Evolutionary conservation across 37 sponge, comb jelly and placozoan genomes (phyloP), one percentile per base, ranked within the genome.

Genomic region (Tethya wilhelma): DNA sequence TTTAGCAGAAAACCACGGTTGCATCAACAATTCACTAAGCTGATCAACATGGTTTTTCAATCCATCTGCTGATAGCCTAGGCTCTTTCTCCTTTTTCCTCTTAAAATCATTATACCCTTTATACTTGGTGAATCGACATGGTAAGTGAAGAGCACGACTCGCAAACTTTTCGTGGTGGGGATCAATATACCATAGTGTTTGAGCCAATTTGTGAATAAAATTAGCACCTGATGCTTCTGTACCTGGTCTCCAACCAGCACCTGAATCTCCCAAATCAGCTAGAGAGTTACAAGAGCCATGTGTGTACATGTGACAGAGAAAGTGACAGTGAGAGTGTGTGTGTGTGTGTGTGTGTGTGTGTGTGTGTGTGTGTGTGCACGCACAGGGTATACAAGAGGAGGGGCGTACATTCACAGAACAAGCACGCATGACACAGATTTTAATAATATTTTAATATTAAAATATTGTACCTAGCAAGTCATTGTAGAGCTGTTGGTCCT

Each of bases 101-200:
- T 44, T 42, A 44, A 31, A 71, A 44, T 71, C 73, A 44, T 71
- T 71, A 31, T 71, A 71, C 12, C 73, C 73, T 45, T 71, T 49
- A 44, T 44, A 44, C 29, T 6, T 7, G 6, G 8, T 8, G n/a
- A 71, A 71, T 26, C 11, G 6, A n/a, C n/a, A 42, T 7, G 64
- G 77, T 23, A 59, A 5, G 8, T 77, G 29, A 12, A 63, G 38
- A 14, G 64, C 43, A 17, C 64, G 63, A 23, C 17, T 39, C 1
- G 41, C 19, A 62, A 77, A 40, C 44, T 59, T 77, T 25, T 19
- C 44, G 62, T 77, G 77, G 43, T 77, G 77, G 38, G 64, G 43
- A 60, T 77, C 77, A 25, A 77, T 25, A 63, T 77, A 77, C 77
- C 77, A 77, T n/a, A 77, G 33, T 20, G 22, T 41, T 31, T 23